These are phyloP conservation scores for Diadegma fenestrale DNA, from an alignment of 2,888 invertebrate genomes.

Conservation along the genomic window DNA sequence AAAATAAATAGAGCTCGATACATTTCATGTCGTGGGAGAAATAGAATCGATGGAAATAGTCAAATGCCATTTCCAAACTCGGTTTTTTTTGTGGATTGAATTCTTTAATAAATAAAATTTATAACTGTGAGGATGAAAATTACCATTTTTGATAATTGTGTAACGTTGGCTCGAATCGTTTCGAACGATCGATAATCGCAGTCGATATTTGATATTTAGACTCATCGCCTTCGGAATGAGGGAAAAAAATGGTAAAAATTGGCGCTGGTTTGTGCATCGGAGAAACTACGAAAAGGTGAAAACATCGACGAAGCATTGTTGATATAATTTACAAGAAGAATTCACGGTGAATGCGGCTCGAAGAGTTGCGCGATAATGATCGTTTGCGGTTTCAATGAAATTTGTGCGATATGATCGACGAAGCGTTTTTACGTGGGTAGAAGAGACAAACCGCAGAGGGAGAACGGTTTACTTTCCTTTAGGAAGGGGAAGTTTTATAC, in stretches of 20 bases:
- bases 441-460: conserved; percentile 57
- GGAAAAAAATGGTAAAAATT: neutral
- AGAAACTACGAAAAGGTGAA: conserved; percentile 14
- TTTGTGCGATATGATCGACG: conserved; percentile 53
- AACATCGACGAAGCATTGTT: conserved; percentile 47
- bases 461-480: conserved; percentile 53
- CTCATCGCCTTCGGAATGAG: neutral
- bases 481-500: conserved; percentile 8
- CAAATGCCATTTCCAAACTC: neutral
- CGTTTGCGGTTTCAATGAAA: conserved; percentile 62
- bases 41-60: neutral
- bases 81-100: neutral
- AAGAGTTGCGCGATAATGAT: conserved; percentile 60
- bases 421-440: conserved; percentile 51
- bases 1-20: neutral
- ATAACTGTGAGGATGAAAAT: neutral
- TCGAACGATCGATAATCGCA: neutral
- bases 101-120: neutral
- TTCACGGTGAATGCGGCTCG: conserved; percentile 30
- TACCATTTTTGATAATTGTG: neutral
- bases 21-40: neutral
- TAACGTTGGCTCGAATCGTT: neutral
- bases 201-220: neutral
- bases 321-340: conserved; percentile 46
- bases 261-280: neutral